A percentile compares a stretch with the other conserved stretches of the same genome.
phyloP scores from a whole-genome alignment of 1,140 invertebrate species.

The Magallana ariakensis region DNA sequence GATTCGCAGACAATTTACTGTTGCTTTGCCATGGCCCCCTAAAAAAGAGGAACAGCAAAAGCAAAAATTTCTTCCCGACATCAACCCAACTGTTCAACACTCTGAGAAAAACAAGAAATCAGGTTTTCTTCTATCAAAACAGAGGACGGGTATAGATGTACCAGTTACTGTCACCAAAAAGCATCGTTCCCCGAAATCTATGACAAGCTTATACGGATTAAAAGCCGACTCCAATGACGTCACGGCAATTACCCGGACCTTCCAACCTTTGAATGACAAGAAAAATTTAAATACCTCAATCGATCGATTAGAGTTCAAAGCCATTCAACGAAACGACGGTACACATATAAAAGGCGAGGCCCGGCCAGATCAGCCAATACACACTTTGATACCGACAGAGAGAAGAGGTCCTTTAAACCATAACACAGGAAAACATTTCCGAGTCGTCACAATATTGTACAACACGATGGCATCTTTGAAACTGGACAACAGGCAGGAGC shows the following conservation, averaged over 20 bases:
- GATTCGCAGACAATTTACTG: not conserved
- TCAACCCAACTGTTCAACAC: not conserved
- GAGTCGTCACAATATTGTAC: conserved; percentile 27
- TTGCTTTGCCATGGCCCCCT: not conserved
- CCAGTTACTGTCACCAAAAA: not conserved
- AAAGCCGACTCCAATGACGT: not conserved
- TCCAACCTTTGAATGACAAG: conserved; percentile 27
- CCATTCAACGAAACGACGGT: conserved; percentile 13
- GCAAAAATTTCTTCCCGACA: not conserved
- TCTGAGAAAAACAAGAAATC: conserved; percentile 6
- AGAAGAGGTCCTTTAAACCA: conserved; percentile 31
- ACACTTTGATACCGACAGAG: conserved; percentile 1
- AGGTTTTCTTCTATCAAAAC: not conserved
- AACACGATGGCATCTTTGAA: conserved; percentile 53
- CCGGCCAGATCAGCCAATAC: not conserved
- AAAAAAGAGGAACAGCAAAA: not conserved
- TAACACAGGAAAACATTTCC: not conserved
- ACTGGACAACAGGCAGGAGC: conserved; percentile 54
- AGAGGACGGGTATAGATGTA: not conserved
- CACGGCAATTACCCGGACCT: conserved; percentile 6
- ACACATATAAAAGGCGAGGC: conserved; percentile 16
- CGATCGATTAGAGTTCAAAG: conserved; percentile 26
- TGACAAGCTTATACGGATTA: not conserved
- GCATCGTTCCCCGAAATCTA: conserved; percentile 1
- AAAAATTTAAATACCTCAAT: conserved; percentile 32